Evolutionary conservation across 2,888 invertebrate genomes (phyloP).

Genomic region (Galeopsomyia nigrocyanea): DNA sequence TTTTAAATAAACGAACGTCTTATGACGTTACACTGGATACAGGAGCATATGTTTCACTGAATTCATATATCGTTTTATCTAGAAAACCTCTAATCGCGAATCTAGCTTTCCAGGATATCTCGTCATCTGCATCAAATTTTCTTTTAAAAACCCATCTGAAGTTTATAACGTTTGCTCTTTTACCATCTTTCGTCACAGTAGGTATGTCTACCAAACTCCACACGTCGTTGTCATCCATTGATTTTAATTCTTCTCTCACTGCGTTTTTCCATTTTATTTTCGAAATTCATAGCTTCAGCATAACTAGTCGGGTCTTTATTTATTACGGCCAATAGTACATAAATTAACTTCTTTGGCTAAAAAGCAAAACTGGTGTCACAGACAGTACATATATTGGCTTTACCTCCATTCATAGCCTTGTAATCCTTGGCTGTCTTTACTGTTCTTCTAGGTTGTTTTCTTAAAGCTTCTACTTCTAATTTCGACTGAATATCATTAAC

Average conservation of each 20-base stretch:
- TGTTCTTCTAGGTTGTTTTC: no score
- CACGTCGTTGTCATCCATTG: slow-evolving; percentile 17
- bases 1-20: no score
- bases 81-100: not conserved
- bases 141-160: not conserved
- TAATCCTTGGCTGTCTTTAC: no score
- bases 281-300: slow-evolving; percentile 5
- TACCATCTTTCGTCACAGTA: not conserved
- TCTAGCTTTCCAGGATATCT: not conserved
- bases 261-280: not conserved
- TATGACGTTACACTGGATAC: no score
- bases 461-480: no score
- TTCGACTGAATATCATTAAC: no score
- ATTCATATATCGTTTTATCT: not conserved
- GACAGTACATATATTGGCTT: no score
- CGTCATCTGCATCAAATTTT: not conserved
- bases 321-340: not conserved
- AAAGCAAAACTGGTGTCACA: no score
- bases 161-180: no score
- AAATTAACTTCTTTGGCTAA: no score
- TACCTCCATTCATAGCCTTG: no score
- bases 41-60: not conserved
- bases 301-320: slow-evolving; percentile 22
- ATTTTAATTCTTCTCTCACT: not conserved
- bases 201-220: slow-evolving; percentile 2